Evolutionary conservation across 2,113 vertebrate species (phyloP).

Genomic region (Spizaetus ornatus): DNA sequence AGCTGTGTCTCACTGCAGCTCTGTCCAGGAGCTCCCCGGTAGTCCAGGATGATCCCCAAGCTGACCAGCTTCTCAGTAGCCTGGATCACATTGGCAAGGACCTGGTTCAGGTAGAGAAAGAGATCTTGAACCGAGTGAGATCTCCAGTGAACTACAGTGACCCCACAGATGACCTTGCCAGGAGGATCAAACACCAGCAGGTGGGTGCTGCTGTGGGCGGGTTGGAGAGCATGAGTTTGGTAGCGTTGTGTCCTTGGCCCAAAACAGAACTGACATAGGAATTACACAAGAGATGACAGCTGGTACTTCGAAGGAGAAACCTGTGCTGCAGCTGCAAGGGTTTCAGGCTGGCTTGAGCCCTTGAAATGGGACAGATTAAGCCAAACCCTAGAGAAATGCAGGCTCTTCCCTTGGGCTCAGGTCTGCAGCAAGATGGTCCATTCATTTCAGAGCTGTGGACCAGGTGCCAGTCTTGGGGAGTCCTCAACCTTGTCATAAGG

Average conservation of each 20-base stretch:
- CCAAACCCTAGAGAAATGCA: background rate
- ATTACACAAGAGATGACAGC: background rate
- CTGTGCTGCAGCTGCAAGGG: background rate
- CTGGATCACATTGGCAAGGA: conserved; percentile 77
- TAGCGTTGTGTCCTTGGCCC: background rate
- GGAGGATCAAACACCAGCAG: conserved; percentile 82
- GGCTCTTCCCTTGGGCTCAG: background rate
- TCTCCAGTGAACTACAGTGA: conserved; percentile 76
- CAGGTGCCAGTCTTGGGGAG: background rate
- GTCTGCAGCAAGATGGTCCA: background rate
- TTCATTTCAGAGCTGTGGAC: background rate
- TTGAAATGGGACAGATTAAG: background rate
- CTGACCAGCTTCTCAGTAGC: conserved; percentile 63
- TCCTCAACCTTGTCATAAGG: background rate
- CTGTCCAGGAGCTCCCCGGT: background rate
- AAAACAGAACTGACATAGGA: background rate
- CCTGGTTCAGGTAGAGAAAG: conserved; percentile 73
- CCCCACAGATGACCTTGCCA: conserved; percentile 77
- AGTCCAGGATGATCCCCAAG: conserved; percentile 72
- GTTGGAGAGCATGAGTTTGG: background rate
- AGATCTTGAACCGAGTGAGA: conserved; percentile 75
- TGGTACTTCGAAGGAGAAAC: background rate
- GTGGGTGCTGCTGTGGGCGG: conserved; percentile 25
- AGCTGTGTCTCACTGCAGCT: background rate
- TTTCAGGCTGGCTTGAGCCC: background rate